These are phyloP conservation scores for Anguilla pacifica DNA, from an alignment of 2,797 vertebrate species.

Conservation along the genomic window DNA sequence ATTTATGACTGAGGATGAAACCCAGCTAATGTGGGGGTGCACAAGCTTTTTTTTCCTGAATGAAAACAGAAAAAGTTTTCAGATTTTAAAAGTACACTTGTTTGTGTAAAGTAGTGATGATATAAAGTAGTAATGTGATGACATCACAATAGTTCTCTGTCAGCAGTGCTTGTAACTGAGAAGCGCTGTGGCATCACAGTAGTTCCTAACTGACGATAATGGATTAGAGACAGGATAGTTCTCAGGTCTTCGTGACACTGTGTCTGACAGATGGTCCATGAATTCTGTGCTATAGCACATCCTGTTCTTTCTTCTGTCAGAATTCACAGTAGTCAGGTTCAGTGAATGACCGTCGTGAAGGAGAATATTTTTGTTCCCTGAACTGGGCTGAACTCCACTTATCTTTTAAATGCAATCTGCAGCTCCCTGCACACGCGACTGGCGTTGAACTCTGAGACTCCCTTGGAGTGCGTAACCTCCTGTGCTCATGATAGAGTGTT, in stretches of 20 bases:
- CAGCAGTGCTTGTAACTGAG: background rate
- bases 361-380: background rate
- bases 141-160: background rate
- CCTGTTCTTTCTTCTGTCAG: background rate
- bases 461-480: constrained; percentile 7
- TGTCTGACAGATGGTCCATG: background rate
- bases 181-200: too few relatives aligned
- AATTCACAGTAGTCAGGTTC: background rate
- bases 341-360: background rate
- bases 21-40: constrained; percentile 39
- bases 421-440: constrained; percentile 54
- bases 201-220: too few relatives aligned
- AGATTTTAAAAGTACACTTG: constrained; percentile 42
- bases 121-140: background rate
- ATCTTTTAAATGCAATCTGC: background rate
- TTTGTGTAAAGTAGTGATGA: constrained; percentile 19
- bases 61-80: constrained; percentile 50
- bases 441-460: constrained; percentile 56
- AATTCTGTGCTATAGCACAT: background rate
- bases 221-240: too few relatives aligned
- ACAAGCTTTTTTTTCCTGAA: constrained; percentile 51
- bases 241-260: too few relatives aligned
- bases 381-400: background rate
- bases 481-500: constrained; percentile 20
- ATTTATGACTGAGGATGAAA: constrained; percentile 45